phyloP scores from a whole-genome alignment of 2,113 vertebrate genomes.

The Syngnathus floridae region DNA sequence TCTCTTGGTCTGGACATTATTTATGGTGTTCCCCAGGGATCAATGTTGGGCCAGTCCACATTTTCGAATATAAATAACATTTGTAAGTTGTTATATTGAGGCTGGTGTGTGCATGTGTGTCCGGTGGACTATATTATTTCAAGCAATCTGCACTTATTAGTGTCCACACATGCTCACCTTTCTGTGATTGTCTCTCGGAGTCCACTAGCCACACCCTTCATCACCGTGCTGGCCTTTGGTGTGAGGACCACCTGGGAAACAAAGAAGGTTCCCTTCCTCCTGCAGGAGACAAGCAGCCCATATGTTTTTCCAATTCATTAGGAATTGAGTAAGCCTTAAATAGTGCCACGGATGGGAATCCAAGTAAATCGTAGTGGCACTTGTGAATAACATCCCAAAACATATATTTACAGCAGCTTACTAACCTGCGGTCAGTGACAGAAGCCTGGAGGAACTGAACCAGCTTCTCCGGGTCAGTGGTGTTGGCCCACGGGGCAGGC shows the following conservation, averaged over 20 bases:
- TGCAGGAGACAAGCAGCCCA: constrained; percentile 30
- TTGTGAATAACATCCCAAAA: not conserved
- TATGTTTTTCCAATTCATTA: not conserved
- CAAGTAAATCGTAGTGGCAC: too few species aligned
- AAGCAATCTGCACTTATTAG: too few species aligned
- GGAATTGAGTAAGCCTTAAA: too few species aligned
- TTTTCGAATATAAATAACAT: too few species aligned
- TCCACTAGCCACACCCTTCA: constrained; percentile 92
- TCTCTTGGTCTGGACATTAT: too few species aligned
- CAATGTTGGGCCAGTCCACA: too few species aligned
- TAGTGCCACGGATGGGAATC: too few species aligned
- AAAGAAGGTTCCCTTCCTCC: constrained; percentile 93
- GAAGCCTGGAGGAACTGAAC: constrained; percentile 93
- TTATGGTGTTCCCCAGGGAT: too few species aligned
- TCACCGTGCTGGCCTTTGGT: constrained; percentile 94
- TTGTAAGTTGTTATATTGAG: too few species aligned
- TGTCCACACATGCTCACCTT: constrained; percentile 48
- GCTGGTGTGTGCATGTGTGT: too few species aligned
- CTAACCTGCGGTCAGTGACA: constrained; percentile 82
- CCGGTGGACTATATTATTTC: not conserved
- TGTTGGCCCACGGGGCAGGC: constrained; percentile 95
- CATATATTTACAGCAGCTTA: not conserved
- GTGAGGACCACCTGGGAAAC: constrained; percentile 97
- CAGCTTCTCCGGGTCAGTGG: constrained; percentile 93
- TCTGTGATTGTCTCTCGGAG: constrained; percentile 98